Evolutionary conservation across 1,140 invertebrate species (phyloP).

Genomic region (Lasaia peninsularis): DNA sequence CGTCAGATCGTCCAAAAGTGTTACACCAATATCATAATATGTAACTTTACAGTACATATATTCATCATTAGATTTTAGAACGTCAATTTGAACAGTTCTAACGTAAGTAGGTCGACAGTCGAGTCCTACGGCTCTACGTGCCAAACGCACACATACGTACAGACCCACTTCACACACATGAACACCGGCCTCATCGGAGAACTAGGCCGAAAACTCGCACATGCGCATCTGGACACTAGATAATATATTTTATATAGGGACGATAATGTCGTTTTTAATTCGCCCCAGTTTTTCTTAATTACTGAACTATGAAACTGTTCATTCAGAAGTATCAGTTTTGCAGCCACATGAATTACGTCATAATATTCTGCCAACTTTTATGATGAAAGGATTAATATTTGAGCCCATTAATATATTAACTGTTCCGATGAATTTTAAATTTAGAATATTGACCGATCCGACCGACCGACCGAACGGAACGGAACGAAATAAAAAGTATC

Average conservation of each 20-base stretch:
- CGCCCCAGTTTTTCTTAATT: slow-evolving; percentile 14
- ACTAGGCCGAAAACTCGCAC: slow-evolving; percentile 63
- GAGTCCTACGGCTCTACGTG: slow-evolving; percentile 34
- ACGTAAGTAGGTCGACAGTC: slow-evolving; percentile 53
- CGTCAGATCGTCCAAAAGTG: too few relatives aligned
- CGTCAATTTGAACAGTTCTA: slow-evolving; percentile 35
- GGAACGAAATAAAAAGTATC: too few relatives aligned
- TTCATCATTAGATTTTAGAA: slow-evolving; percentile 24
- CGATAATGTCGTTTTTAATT: slow-evolving; percentile 13
- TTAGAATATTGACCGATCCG: too few relatives aligned
- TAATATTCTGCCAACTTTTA: background rate
- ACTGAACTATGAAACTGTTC: slow-evolving; percentile 4
- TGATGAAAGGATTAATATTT: too few relatives aligned
- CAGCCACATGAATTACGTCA: background rate
- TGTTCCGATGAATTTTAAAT: too few relatives aligned
- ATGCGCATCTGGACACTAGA: slow-evolving; percentile 36
- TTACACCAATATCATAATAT: background rate
- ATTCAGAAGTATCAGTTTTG: background rate
- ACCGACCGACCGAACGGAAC: too few relatives aligned
- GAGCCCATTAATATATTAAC: too few relatives aligned
- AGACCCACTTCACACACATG: slow-evolving; percentile 33
- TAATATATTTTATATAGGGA: slow-evolving; percentile 23
- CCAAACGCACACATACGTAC: slow-evolving; percentile 42
- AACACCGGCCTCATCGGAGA: slow-evolving; percentile 41
- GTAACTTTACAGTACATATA: background rate